A percentile compares a stretch with the other conserved stretches of the same genome.
These are phyloP conservation scores for Drosophila micromelanica DNA, from an alignment of 1,140 invertebrate genomes.

Conservation along the genomic window DNA sequence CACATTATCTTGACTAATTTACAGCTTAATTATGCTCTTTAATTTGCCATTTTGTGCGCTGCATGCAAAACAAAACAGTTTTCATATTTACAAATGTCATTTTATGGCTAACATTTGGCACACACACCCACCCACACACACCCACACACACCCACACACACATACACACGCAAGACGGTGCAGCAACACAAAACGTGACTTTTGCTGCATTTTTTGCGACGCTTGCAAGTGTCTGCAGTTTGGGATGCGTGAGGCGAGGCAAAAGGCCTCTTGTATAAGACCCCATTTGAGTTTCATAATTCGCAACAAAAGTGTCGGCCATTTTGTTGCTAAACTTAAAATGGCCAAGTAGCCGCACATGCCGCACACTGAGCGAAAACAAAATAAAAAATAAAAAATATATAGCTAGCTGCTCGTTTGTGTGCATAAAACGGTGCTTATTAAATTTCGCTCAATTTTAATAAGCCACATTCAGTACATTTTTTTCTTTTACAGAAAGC, in stretches of 20 bases:
- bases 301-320: conserved; percentile 51
- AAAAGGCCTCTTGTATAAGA: conserved; percentile 63
- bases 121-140: not conserved
- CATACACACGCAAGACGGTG: conserved; percentile 37
- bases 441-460: conserved; percentile 80
- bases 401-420: conserved; percentile 26
- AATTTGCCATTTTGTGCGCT: conserved; percentile 24
- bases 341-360: conserved; percentile 50
- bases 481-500: conserved; percentile 46
- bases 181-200: conserved; percentile 64
- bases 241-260: not conserved
- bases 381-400: not conserved
- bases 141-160: conserved; percentile 32
- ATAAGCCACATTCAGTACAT: conserved; percentile 62
- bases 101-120: conserved; percentile 70
- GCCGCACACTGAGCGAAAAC: conserved; percentile 13
- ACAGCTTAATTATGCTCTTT: conserved; percentile 22
- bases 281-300: conserved; percentile 68
- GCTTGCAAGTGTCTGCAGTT: conserved; percentile 31
- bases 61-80: conserved; percentile 50
- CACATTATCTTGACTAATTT: conserved; percentile 4
- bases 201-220: conserved; percentile 71
- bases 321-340: conserved; percentile 64
- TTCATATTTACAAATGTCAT: conserved; percentile 60
- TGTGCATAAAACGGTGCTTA: conserved; percentile 75